Conservation (phyloP, 1,140 invertebrate genomes). For the Apis mellifera region Amel_HAv3.1 CM009931.2:19747001-19747500, state of each 20-base stretch:
- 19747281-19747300: slow-evolving; percentile 69
- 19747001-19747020: background rate
- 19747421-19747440: background rate
- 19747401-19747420: slow-evolving; percentile 1
- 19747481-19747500: background rate
- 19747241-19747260: slow-evolving; percentile 77
- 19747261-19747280: slow-evolving; percentile 67
- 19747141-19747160: background rate
- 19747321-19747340: slow-evolving; percentile 54
- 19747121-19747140: background rate
- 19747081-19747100: too few species aligned
- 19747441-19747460: background rate
- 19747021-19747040: background rate
- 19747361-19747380: background rate
- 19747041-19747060: background rate
- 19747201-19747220: slow-evolving; percentile 70
- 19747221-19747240: slow-evolving; percentile 68
- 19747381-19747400: background rate
- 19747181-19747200: slow-evolving; percentile 68
- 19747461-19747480: background rate
- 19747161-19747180: background rate
- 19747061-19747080: background rate
- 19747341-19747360: slow-evolving; percentile 54
- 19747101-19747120: slow-evolving; percentile 27
- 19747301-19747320: slow-evolving; percentile 71